Percentiles rank a stretch among this genome's conserved stretches.
Evolutionary conservation across 2,888 invertebrate species (phyloP).

Genomic region (Rotaria magnacalcarata): DNA sequence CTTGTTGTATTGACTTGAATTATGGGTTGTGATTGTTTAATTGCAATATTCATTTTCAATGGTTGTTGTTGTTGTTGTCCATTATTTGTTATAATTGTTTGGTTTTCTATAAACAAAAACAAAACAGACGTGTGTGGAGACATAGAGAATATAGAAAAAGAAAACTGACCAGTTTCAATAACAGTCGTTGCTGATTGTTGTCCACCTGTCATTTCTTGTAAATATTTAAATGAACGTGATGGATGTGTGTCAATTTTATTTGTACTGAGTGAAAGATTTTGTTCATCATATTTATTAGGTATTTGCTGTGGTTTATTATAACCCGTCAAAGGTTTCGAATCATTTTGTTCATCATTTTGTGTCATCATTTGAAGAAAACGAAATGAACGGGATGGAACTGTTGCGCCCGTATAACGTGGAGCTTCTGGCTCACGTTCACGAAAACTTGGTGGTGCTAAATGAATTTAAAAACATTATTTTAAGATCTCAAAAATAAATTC

Average conservation of each 20-base stretch:
- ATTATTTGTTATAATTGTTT: not conserved
- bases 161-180: not conserved
- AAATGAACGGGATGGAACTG: conserved; percentile 45
- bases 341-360: conserved; percentile 35
- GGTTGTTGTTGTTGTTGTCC: not conserved
- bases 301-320: not conserved
- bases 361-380: conserved; percentile 44
- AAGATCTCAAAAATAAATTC: not conserved
- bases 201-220: conserved; percentile 44
- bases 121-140: not conserved
- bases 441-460: conserved; percentile 43
- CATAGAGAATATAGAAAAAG: not conserved
- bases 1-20: not conserved
- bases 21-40: not conserved
- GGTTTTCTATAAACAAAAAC: not conserved
- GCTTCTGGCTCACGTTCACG: conserved; percentile 43
- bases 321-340: not conserved
- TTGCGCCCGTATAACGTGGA: conserved; percentile 39
- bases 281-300: conserved; percentile 5
- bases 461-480: not conserved
- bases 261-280: not conserved
- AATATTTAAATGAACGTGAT: conserved; percentile 44
- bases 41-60: not conserved
- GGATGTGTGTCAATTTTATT: conserved; percentile 32
- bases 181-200: not conserved